Evolutionary conservation across 2,888 invertebrate genomes (phyloP).

Genomic region (Drosophila merina): DNA sequence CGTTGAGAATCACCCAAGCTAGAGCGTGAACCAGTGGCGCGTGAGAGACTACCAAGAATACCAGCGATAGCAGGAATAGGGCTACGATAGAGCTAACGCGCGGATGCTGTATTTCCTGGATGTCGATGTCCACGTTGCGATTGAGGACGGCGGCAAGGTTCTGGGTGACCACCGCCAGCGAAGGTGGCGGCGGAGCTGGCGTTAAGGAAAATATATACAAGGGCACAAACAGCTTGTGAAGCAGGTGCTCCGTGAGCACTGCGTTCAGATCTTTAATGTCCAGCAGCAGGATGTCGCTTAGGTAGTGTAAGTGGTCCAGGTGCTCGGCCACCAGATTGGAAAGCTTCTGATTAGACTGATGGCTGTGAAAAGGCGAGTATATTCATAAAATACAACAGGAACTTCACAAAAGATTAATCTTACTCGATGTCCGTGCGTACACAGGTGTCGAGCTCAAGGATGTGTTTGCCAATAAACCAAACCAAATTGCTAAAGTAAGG

Average conservation of each 20-base stretch:
- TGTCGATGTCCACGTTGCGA: slow-evolving; percentile 85
- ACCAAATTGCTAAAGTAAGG: slow-evolving; percentile 99
- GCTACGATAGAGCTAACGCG: slow-evolving; percentile 95
- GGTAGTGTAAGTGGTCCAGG: slow-evolving; percentile 97
- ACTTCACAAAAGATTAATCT: slow-evolving; percentile 65
- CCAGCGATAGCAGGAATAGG: slow-evolving; percentile 95
- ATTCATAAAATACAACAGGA: not conserved
- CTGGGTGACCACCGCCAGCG: slow-evolving; percentile 87
- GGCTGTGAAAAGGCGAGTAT: slow-evolving; percentile 85
- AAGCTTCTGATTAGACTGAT: slow-evolving; percentile 94
- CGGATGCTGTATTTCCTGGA: slow-evolving; percentile 87
- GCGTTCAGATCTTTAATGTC: slow-evolving; percentile 96
- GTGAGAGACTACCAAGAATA: slow-evolving; percentile 96
- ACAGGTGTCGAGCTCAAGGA: slow-evolving; percentile 96
- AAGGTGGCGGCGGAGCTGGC: slow-evolving; percentile 83
- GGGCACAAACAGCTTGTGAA: slow-evolving; percentile 96
- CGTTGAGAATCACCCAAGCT: slow-evolving; percentile 94
- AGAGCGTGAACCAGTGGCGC: slow-evolving; percentile 94
- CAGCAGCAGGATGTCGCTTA: slow-evolving; percentile 97
- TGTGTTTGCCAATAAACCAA: slow-evolving; percentile 99
- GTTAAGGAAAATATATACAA: slow-evolving; percentile 96
- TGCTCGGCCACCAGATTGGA: slow-evolving; percentile 98
- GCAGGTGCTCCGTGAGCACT: slow-evolving; percentile 95
- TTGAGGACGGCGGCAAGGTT: slow-evolving; percentile 88
- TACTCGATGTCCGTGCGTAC: slow-evolving; percentile 98